Conservation (phyloP, 2,113 vertebrate genomes). For the Willisornis vidua region DNA sequence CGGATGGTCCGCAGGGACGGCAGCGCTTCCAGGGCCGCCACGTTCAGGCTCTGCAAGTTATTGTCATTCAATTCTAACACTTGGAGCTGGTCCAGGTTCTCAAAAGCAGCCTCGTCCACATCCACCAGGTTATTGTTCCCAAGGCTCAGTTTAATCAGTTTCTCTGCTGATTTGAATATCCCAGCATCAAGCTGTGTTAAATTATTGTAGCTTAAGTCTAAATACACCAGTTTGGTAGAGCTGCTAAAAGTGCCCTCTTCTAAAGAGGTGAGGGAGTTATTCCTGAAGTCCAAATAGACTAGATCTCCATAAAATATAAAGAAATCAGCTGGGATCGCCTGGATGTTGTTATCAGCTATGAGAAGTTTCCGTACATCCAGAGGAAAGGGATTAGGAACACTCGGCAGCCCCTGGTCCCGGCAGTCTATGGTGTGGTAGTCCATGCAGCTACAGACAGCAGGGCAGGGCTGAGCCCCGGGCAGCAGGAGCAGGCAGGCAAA, state of each 20-base stretch:
- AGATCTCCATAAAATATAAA: constrained; percentile 95
- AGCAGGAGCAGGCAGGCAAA: constrained; percentile 61
- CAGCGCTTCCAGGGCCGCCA: constrained; percentile 85
- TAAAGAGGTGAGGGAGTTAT: constrained; percentile 90
- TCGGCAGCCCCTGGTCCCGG: constrained; percentile 85
- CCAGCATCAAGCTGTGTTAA: constrained; percentile 90
- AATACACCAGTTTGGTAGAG: constrained; percentile 90
- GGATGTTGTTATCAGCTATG: constrained; percentile 91
- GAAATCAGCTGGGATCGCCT: constrained; percentile 91
- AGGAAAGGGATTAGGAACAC: constrained; percentile 89
- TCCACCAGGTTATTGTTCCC: constrained; percentile 90
- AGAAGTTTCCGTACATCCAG: constrained; percentile 93
- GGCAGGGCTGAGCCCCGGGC: constrained; percentile 77
- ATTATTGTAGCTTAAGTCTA: constrained; percentile 95
- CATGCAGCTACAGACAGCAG: constrained; percentile 85
- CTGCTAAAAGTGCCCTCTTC: constrained; percentile 91
- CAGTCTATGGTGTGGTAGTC: constrained; percentile 93
- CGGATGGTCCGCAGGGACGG: constrained; percentile 88
- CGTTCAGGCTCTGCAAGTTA: constrained; percentile 85
- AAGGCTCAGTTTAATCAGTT: constrained; percentile 89
- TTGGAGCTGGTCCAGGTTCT: constrained; percentile 89
- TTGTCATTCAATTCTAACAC: constrained; percentile 94
- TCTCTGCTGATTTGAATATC: constrained; percentile 87
- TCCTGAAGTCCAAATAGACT: constrained; percentile 94
- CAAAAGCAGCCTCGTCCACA: constrained; percentile 90